phyloP scores from a whole-genome alignment of 23 tunicate genomes.

The Ciona savignyi region DNA sequence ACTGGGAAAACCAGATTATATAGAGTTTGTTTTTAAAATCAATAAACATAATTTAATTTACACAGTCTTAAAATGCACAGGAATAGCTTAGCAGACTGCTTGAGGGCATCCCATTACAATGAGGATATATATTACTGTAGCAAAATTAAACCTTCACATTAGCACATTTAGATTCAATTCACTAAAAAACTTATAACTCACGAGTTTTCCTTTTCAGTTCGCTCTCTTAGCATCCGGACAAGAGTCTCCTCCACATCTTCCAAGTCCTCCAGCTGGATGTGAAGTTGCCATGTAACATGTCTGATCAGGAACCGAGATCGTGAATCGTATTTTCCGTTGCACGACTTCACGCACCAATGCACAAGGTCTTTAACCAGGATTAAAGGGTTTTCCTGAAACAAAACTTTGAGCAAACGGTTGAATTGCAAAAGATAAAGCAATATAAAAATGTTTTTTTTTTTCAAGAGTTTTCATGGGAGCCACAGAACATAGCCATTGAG shows the following conservation, averaged over 20 bases:
- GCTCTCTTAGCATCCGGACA: constrained; percentile 49
- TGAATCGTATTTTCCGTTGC: constrained; percentile 68
- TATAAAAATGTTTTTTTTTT: too few relatives aligned
- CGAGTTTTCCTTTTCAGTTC: constrained; percentile 77
- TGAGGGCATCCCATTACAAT: too few relatives aligned
- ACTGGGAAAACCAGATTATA: too few relatives aligned
- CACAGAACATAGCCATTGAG: too few relatives aligned
- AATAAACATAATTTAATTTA: too few relatives aligned
- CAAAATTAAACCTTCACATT: too few relatives aligned
- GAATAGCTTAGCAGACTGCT: too few relatives aligned
- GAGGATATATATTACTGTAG: too few relatives aligned
- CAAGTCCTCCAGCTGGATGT: constrained; percentile 51
- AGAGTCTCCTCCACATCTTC: constrained; percentile 67
- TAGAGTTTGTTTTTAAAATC: too few relatives aligned
- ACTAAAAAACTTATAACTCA: constrained; percentile 16
- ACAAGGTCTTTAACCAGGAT: constrained; percentile 59
- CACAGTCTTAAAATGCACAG: too few relatives aligned
- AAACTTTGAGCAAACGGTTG: not conserved
- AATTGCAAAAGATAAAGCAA: too few relatives aligned
- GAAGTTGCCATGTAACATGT: constrained; percentile 78
- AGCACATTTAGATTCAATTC: too few relatives aligned
- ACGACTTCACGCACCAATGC: constrained; percentile 63
- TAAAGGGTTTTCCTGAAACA: constrained; percentile 44
- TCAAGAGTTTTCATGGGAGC: not conserved
- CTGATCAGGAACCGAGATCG: constrained; percentile 59